phyloP scores from a whole-genome alignment of 2,797 vertebrate genomes.

The Lepus townsendii region DNA sequence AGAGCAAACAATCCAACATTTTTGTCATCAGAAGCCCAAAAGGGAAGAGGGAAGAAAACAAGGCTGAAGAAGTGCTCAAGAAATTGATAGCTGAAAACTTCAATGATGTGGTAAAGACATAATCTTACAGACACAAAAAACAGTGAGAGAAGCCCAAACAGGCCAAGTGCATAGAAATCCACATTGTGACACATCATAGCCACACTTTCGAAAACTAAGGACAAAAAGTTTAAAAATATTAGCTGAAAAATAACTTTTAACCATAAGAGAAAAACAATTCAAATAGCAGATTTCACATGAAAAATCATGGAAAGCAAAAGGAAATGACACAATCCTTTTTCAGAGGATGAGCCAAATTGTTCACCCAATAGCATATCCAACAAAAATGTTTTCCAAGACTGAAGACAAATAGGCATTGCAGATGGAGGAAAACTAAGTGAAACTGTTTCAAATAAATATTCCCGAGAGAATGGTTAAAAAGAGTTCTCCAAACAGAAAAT shows the following conservation, averaged over 20 bases:
- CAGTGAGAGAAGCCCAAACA: neutral
- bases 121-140: neutral
- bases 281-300: neutral
- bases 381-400: neutral
- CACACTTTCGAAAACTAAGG: neutral
- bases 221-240: neutral
- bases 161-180: neutral
- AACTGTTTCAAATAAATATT: neutral
- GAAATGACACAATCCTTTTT: neutral
- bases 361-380: too few relatives aligned
- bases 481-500: neutral
- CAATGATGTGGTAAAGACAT: neutral
- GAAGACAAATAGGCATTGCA: neutral
- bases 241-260: neutral
- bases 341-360: neutral
- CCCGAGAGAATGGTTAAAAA: neutral
- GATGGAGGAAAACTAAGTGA: neutral
- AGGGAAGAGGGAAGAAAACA: neutral
- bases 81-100: neutral
- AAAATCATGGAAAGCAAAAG: neutral
- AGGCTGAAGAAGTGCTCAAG: neutral
- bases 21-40: neutral
- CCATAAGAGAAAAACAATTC: neutral
- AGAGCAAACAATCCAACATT: neutral
- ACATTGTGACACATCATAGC: neutral